These are phyloP conservation scores for Drosophila novamexicana DNA, from an alignment of 1,140 invertebrate genomes.

Conservation along the genomic window DNA sequence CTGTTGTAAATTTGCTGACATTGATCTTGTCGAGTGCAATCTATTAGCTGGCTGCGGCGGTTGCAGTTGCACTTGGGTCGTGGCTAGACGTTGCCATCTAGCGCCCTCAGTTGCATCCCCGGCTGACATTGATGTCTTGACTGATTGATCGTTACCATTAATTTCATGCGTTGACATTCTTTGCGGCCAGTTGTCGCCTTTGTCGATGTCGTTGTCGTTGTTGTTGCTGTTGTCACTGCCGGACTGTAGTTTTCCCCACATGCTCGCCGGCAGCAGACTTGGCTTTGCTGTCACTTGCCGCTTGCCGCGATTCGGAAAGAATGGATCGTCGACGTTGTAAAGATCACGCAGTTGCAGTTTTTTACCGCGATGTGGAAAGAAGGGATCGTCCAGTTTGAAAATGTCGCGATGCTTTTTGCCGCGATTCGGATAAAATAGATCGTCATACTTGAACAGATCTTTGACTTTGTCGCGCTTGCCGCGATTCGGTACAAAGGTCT, in stretches of 20 bases:
- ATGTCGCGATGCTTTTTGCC: slow-evolving; percentile 72
- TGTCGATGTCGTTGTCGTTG: slow-evolving; percentile 22
- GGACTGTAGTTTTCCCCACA: slow-evolving; percentile 27
- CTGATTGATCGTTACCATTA: slow-evolving; percentile 82
- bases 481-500: slow-evolving; percentile 80
- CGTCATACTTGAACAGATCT: slow-evolving; percentile 82
- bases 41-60: slow-evolving; percentile 61
- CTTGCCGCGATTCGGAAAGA: slow-evolving; percentile 77
- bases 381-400: slow-evolving; percentile 65
- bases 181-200: slow-evolving; percentile 66
- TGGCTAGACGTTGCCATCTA: slow-evolving; percentile 27
- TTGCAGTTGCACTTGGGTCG: slow-evolving; percentile 31
- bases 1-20: slow-evolving; percentile 63
- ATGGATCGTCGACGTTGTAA: slow-evolving; percentile 71
- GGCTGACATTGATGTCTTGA: slow-evolving; percentile 77
- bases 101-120: slow-evolving; percentile 37
- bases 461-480: slow-evolving; percentile 81
- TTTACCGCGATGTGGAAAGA: slow-evolving; percentile 75
- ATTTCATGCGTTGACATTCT: slow-evolving; percentile 81
- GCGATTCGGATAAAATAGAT: slow-evolving; percentile 82
- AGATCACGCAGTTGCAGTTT: slow-evolving; percentile 74
- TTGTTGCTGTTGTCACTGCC: slow-evolving; percentile 29
- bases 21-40: slow-evolving; percentile 80
- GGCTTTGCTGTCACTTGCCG: slow-evolving; percentile 48
- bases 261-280: background rate